phyloP scores from a whole-genome alignment of 2,888 invertebrate species.

The Rambutsinella grinnellia region DNA sequence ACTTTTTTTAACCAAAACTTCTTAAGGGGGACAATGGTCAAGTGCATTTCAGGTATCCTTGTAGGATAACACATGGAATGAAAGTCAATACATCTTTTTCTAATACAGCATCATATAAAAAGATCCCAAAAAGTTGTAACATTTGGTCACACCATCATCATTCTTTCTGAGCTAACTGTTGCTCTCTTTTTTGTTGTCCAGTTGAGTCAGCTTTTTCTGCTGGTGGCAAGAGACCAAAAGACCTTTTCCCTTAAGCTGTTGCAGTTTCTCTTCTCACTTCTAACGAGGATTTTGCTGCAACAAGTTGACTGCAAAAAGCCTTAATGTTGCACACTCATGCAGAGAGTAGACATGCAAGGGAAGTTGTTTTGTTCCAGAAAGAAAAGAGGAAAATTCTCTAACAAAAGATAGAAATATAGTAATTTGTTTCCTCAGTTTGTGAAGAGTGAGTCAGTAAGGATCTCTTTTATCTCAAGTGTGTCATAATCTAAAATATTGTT shows the following conservation, averaged over 20 bases:
- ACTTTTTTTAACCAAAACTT: not conserved
- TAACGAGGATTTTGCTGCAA: not conserved
- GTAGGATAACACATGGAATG: no score
- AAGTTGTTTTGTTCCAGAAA: no score
- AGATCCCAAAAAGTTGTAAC: conserved; percentile 28
- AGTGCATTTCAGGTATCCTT: conserved; percentile 37
- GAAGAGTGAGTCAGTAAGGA: no score
- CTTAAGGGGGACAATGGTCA: conserved; percentile 40
- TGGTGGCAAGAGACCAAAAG: not conserved
- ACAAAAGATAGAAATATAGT: no score
- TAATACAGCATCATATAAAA: no score
- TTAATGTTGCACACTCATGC: not conserved
- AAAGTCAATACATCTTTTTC: no score
- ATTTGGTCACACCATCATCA: conserved; percentile 33
- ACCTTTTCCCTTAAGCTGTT: conserved; percentile 17
- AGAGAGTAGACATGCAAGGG: no score
- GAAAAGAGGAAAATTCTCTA: no score
- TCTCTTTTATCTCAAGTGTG: no score
- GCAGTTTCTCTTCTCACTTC: conserved; percentile 32
- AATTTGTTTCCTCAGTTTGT: no score
- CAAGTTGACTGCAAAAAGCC: not conserved
- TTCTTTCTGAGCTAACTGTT: conserved; percentile 40
- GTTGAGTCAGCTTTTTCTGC: conserved; percentile 27
- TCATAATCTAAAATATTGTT: no score
- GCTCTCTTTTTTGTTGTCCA: conserved; percentile 39